A percentile compares a stretch with the other conserved stretches of the same genome.
Conservation (phyloP, 2,797 vertebrate genomes). For the Toxotes lorentzi region DNA sequence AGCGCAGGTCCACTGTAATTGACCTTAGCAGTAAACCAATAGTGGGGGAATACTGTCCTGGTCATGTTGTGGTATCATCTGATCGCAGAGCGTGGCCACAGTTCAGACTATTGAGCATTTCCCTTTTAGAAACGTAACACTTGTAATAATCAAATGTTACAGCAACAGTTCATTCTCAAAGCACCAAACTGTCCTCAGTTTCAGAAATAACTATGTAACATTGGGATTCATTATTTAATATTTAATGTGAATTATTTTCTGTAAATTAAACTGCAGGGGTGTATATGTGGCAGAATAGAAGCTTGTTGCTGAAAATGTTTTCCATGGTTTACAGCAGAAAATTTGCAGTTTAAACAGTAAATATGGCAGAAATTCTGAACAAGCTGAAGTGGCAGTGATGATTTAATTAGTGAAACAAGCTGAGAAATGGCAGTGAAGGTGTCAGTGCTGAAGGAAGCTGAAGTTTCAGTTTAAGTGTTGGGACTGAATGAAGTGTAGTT, state of each 20-base stretch:
- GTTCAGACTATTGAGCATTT: background rate
- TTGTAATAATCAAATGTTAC: background rate
- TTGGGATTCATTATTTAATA: background rate
- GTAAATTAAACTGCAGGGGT: background rate
- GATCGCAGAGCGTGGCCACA: slow-evolving; percentile 13
- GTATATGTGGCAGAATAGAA: background rate
- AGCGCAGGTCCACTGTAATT: slow-evolving; percentile 51
- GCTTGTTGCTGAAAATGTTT: background rate
- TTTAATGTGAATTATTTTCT: background rate
- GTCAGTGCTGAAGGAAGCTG: too few relatives aligned
- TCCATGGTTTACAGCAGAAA: background rate
- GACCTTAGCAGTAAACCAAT: slow-evolving; percentile 41
- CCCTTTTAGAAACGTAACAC: background rate
- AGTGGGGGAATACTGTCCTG: slow-evolving; percentile 34
- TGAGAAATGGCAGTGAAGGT: too few relatives aligned
- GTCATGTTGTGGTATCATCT: slow-evolving; percentile 22
- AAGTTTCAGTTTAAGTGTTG: too few relatives aligned
- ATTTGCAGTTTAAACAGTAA: background rate
- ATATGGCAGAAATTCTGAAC: too few relatives aligned
- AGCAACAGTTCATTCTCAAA: background rate
- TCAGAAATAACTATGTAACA: background rate
- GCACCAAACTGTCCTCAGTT: background rate
- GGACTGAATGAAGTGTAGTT: too few relatives aligned
- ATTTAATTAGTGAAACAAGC: background rate
- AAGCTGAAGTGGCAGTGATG: background rate